Evolutionary conservation across 2,797 vertebrate genomes (phyloP), one percentile per base, ranked within the genome.

Genomic region (Huso huso): DNA sequence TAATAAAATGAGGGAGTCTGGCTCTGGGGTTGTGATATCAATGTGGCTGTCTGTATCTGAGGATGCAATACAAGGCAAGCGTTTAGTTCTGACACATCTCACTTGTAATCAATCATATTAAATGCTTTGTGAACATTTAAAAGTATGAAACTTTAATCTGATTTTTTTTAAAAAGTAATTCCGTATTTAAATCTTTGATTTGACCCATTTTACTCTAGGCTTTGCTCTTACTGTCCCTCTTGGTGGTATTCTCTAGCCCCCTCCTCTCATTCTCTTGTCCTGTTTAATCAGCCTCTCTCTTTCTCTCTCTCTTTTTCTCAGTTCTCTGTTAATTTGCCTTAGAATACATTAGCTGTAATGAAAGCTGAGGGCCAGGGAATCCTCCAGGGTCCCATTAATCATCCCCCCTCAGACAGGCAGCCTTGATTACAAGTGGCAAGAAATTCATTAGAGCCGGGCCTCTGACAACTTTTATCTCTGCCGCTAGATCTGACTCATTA

Each of bases 361-460:
- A 91, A 93, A 92, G 91, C 90, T 87, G 91, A 94, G 93, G 93
- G 92, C 91, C 89, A 88, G 92, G 92, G 90, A 92, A 93, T 92
- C 92, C 93, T 94, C 90, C 89, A 91, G 93, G 92, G 93, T 82
- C 90, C 90, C 92, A 93, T 94, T 94, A 94, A 95, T 94, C 94
- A 94, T 92, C 81, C 84, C 86, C 91, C 92, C 91, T 93, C 92
- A 93, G 93, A 94, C 93, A 95, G 92, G 89, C 91, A 91, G 92
- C 92, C 93, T 94, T 95, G 94, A 95, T 95, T 95, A 95, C 93
- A 95, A 95, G 93, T 95, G 93, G 91, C 92, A 95, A 94, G 92
- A 95, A 94, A 95, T 95, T 95, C 93, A 95, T 95, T 95, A 95
- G 92, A 93, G 89, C 89, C 83, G 79, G 85, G 91, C 90, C 91